A percentile compares a stretch with the other conserved stretches of the same genome.
These are phyloP conservation scores for Ophiothrix spiculata DNA, from an alignment of 35 echinoderm and acorn worm species.

Conservation along the genomic window DNA sequence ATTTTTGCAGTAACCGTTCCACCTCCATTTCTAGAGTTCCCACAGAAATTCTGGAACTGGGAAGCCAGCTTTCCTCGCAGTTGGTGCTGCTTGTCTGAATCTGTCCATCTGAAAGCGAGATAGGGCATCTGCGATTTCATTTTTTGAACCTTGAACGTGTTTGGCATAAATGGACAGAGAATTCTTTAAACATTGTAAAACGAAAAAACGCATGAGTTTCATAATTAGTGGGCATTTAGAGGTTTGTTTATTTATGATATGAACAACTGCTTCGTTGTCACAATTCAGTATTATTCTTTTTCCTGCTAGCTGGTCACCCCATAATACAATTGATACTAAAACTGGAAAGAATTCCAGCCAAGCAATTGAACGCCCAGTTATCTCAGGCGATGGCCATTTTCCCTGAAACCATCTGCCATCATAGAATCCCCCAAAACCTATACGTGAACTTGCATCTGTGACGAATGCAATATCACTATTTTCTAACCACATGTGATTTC, in stretches of 20 bases:
- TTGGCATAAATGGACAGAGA: conserved; percentile 7
- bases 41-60: neutral
- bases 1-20: neutral
- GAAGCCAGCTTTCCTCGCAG: neutral
- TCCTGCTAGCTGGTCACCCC: neutral
- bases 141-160: conserved; percentile 19
- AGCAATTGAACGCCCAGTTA: neutral
- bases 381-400: conserved; percentile 3
- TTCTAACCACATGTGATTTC: neutral
- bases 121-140: conserved; percentile 42
- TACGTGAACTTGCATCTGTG: conserved; percentile 4
- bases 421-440: conserved; percentile 25
- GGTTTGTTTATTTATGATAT: conserved; percentile 35
- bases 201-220: conserved; percentile 9
- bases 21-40: neutral
- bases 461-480: conserved; percentile 19
- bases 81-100: conserved; percentile 15
- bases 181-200: conserved; percentile 16
- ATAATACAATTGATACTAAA: conserved; percentile 12
- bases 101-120: conserved; percentile 30
- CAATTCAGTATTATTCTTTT: conserved; percentile 25
- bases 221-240: conserved; percentile 36
- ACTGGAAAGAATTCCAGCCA: conserved; percentile 34
- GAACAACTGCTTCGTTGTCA: conserved; percentile 35
- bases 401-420: conserved; percentile 18